Base-by-base conservation (phyloP, 1,140 invertebrate species). In the Lepidotrigona ventralis region DNA sequence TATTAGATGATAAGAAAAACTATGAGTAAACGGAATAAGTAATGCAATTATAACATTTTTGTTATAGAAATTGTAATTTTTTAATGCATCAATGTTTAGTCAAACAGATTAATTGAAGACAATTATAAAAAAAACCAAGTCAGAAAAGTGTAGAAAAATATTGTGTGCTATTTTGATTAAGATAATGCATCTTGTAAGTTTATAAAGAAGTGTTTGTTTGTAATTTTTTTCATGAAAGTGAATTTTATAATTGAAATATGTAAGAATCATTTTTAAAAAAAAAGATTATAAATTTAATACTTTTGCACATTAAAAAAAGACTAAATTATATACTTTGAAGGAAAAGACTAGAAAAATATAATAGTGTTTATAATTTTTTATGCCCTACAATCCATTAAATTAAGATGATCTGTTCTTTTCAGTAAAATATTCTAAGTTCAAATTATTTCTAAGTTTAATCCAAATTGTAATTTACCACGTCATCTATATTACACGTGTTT, bases 21-120 rank as follows among this genome's bases (percentile, higher is more conserved):
- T 84, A 79, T 82, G 23, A n/a, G n/a, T n/a, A n/a, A n/a, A 68
- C 23, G 21, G n/a, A 58, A n/a, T 79, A 83, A 76, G 54, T 68
- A 84, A 70, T 69, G 54, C 29, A 51, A 53, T 70, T 70, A 63
- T 46, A 11, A 71, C 63, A 68, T 70, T 81, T 86, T 85, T 63
- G 78, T 75, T 81, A 79, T 26, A 66, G n/a, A 29, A 75, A 75
- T 71, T 74, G n/a, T 85, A 87, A 85, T 56, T 87, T 84, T 70
- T 87, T 79, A 79, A n/a, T 74, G 4, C 74, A 69, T 39, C 33
- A 33, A 26, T 15, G 33, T 58, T 77, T 63, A 70, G 63, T 39
- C 26, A n/a, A 72, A 6, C 51, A 53, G 54, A 81, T 81, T 33
- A 64, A 60, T 60, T 63, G 56, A 66, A 70, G 17, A 71, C 63